A percentile compares a stretch with the other conserved stretches of the same genome.
These are phyloP conservation scores for Drosophila barbarae DNA, from an alignment of 2,888 invertebrate species.

Conservation along the genomic window DNA sequence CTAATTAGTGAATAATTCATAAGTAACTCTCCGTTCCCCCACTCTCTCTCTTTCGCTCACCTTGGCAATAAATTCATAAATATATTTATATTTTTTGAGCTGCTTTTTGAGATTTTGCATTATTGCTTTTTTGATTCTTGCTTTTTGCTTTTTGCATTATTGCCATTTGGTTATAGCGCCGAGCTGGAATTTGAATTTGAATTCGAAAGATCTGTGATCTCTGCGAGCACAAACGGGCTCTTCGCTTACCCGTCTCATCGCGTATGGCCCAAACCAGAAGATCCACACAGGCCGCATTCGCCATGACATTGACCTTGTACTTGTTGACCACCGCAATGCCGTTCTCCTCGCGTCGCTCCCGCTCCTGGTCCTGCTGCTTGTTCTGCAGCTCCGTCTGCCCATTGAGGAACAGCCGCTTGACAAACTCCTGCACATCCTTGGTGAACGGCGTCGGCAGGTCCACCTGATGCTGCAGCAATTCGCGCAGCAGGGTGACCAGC, in stretches of 20 bases:
- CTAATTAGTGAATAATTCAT: too few relatives aligned
- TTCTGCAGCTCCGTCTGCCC: conserved; percentile 96
- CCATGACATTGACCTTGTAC: conserved; percentile 96
- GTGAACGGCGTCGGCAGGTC: conserved; percentile 94
- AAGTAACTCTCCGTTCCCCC: conserved; percentile 8
- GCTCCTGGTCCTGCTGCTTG: conserved; percentile 91
- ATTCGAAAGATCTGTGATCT: neutral
- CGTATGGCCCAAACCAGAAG: conserved; percentile 98
- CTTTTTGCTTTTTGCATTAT: conserved; percentile 4
- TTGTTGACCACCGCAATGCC: conserved; percentile 87
- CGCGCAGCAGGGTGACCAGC: conserved; percentile 93
- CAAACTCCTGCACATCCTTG: conserved; percentile 95
- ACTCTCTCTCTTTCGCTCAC: conserved; percentile 12
- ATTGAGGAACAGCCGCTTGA: conserved; percentile 91
- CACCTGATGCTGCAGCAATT: conserved; percentile 93
- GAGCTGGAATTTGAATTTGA: conserved; percentile 14
- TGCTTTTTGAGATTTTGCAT: conserved; percentile 15
- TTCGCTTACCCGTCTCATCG: conserved; percentile 91
- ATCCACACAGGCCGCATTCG: conserved; percentile 98
- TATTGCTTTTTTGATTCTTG: neutral
- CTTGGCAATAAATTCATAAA: conserved; percentile 1
- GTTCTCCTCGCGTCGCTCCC: conserved; percentile 90
- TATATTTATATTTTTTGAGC: neutral
- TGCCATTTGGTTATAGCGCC: conserved; percentile 29
- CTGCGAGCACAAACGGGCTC: neutral